phyloP scores from a whole-genome alignment of 2,888 invertebrate species.

The Drosophila paranaensis region DNA sequence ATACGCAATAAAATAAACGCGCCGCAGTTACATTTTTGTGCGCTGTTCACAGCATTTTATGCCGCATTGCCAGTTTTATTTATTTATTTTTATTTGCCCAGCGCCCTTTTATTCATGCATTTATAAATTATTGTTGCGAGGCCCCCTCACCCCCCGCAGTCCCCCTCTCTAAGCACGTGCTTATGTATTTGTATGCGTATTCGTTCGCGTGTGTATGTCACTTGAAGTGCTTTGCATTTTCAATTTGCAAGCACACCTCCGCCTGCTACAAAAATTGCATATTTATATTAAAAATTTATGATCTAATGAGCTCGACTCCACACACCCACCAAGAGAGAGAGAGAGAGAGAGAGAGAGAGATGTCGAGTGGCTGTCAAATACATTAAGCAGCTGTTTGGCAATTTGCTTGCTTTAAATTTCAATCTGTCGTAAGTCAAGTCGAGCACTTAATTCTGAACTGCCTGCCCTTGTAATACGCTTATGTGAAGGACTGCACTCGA shows the following conservation, averaged over 20 bases:
- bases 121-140: conserved; percentile 77
- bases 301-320: conserved; percentile 57
- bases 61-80: conserved; percentile 81
- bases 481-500: conserved; percentile 44
- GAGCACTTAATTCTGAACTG: conserved; percentile 28
- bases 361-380: conserved; percentile 31
- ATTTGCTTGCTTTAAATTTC: conserved; percentile 29
- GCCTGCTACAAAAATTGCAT: conserved; percentile 15
- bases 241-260: conserved; percentile 46
- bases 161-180: conserved; percentile 41
- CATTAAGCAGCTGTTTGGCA: conserved; percentile 35
- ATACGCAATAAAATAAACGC: conserved; percentile 79
- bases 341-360: not conserved
- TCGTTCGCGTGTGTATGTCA: conserved; percentile 37
- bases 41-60: conserved; percentile 68
- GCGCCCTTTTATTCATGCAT: conserved; percentile 76
- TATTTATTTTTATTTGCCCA: conserved; percentile 74
- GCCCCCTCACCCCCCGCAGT: too few relatives aligned
- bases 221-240: conserved; percentile 66
- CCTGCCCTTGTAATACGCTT: conserved; percentile 37
- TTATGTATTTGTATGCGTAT: conserved; percentile 8
- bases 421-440: conserved; percentile 36
- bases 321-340: not conserved
- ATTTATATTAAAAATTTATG: conserved; percentile 66
- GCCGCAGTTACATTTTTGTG: conserved; percentile 70